Evolutionary conservation across 2,888 invertebrate genomes (phyloP), one percentile per base, ranked within the genome.

Genomic region (Orthosia incerta): DNA sequence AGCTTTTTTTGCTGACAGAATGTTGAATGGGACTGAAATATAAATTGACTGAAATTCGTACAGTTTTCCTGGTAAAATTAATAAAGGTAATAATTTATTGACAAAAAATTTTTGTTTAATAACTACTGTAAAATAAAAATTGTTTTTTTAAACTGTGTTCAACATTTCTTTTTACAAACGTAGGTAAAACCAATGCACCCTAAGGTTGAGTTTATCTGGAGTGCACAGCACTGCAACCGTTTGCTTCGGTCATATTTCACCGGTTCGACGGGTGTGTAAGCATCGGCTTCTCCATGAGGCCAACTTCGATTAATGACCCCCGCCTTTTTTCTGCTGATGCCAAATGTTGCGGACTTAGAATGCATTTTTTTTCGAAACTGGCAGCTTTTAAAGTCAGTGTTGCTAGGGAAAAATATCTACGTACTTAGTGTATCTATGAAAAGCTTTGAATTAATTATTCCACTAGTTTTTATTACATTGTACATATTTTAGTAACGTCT

Each of bases 261-360:
- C 85, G 87, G 89, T 91, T 93, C 93, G 92, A 92, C 92, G 91
- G 90, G 91, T 91, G 91, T 91, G 92, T 91, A 91, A 93, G 91
- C 91, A 92, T 91, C 90, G 87, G 90, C 89, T 92, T 91, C 90
- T 92, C 89, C 91, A 90, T 91, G 93, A 91, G 93, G 89, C 91
- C 88, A 89, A 88, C 86, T 68, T 86, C 90, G 91, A 94, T 94
- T 93, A 93, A 94, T 93, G 93, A 91, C 88, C 86, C 84, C 89
- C 84, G 88, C 91, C 91, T 93, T 91, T 93, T 93, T 93, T 91
- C 90, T 89, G 90, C 88, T 89, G 87, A 91, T 90, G 90, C 91
- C 91, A 90, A 91, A 91, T 91, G 91, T 91, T 66, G 45, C 48
- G 45, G 69, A 45, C 45, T 67, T 50, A 59, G 60, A 67, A 26